These are phyloP conservation scores for Spea multiplicata DNA, from an alignment of 2,113 vertebrate genomes.

Conservation along the genomic window DNA sequence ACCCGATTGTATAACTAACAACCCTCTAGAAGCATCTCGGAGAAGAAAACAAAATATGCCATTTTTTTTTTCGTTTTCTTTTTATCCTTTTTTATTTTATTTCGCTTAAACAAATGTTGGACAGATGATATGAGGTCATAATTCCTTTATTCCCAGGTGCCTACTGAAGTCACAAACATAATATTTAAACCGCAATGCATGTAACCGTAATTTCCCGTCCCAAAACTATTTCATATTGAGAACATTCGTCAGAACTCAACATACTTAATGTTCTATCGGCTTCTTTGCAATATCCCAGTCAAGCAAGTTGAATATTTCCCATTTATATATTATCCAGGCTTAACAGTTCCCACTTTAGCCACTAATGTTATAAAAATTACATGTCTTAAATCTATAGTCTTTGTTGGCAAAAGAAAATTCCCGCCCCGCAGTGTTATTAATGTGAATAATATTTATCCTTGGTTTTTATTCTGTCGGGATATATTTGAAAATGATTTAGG, in stretches of 20 bases:
- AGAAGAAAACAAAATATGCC: slow-evolving; percentile 39
- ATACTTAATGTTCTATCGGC: slow-evolving; percentile 21
- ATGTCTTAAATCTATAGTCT: neutral
- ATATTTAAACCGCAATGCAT: slow-evolving; percentile 49
- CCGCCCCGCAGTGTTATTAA: slow-evolving; percentile 1
- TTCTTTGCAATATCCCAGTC: slow-evolving; percentile 10
- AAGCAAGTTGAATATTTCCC: slow-evolving; percentile 22
- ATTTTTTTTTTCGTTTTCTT: neutral
- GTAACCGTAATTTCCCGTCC: slow-evolving; percentile 20
- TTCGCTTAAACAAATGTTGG: too few species aligned
- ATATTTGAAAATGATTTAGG: neutral
- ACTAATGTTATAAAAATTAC: neutral
- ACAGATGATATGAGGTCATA: slow-evolving; percentile 38
- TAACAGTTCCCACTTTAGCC: slow-evolving; percentile 38
- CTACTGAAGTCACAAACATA: slow-evolving; percentile 47
- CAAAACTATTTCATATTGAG: slow-evolving; percentile 14
- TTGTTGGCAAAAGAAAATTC: neutral
- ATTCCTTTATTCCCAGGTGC: slow-evolving; percentile 44
- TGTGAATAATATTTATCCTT: neutral
- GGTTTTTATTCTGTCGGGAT: neutral
- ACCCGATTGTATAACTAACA: slow-evolving; percentile 53
- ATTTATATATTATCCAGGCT: slow-evolving; percentile 20
- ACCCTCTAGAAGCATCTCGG: slow-evolving; percentile 40
- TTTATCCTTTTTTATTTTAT: neutral
- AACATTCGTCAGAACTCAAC: slow-evolving; percentile 26